Percentiles rank a stretch among this genome's conserved stretches.
These are phyloP conservation scores for Prorops nasuta DNA, from an alignment of 1,140 invertebrate genomes.

Conservation along the genomic window DNA sequence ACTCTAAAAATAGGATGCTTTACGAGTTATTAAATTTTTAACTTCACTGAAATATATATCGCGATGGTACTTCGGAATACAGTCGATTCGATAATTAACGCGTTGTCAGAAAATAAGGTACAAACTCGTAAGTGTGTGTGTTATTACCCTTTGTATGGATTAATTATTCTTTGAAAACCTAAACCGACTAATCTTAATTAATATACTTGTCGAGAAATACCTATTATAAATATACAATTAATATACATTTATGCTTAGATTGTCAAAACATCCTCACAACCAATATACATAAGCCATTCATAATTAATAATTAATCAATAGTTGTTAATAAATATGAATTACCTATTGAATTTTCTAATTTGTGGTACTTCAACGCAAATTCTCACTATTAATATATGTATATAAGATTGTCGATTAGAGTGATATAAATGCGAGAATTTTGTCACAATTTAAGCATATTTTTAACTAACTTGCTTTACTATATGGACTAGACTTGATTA, in stretches of 20 bases:
- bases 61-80: slow-evolving; percentile 27
- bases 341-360: no score
- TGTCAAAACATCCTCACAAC: slow-evolving; percentile 43
- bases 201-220: slow-evolving; percentile 23
- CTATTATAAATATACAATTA: slow-evolving; percentile 50
- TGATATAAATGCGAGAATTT: slow-evolving; percentile 42
- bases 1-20: slow-evolving; percentile 10
- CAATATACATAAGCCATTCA: slow-evolving; percentile 6
- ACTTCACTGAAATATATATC: slow-evolving; percentile 19
- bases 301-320: neutral
- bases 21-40: neutral
- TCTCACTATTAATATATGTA: no score
- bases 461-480: slow-evolving; percentile 53
- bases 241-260: slow-evolving; percentile 47
- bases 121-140: slow-evolving; percentile 15
- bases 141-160: slow-evolving; percentile 10
- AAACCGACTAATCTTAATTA: slow-evolving; percentile 21
- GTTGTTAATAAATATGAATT: neutral
- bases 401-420: slow-evolving; percentile 31
- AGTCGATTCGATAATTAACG: slow-evolving; percentile 17
- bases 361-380: no score
- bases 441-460: slow-evolving; percentile 51
- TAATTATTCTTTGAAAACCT: slow-evolving; percentile 21
- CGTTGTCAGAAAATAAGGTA: slow-evolving; percentile 24
- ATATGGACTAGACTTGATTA: slow-evolving; percentile 58